Conservation (phyloP, 2,888 invertebrate genomes). For the Diarsia brunnea region DNA sequence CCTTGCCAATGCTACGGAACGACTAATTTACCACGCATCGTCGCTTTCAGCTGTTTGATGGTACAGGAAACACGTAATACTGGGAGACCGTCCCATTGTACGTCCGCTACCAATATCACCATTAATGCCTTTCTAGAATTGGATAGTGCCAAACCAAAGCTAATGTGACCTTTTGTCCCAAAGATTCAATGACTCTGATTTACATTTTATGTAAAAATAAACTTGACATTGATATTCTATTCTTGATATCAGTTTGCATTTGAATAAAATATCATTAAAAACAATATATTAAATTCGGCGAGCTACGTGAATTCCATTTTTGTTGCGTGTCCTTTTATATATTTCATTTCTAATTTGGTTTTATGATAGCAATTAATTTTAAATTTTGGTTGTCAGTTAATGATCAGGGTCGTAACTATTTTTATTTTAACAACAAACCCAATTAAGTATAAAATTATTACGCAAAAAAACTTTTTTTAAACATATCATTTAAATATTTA, state of each 20-base stretch:
- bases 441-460: slow-evolving; percentile 20
- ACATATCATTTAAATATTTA: slow-evolving; percentile 41
- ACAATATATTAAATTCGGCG: slow-evolving; percentile 1
- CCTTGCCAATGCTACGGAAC: slow-evolving; percentile 80
- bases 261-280: slow-evolving; percentile 20
- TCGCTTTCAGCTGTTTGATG: slow-evolving; percentile 76
- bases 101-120: slow-evolving; percentile 27
- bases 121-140: slow-evolving; percentile 30
- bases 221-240: slow-evolving; percentile 47
- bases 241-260: slow-evolving; percentile 32
- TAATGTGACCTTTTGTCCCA: slow-evolving; percentile 42
- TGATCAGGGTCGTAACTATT: slow-evolving; percentile 6
- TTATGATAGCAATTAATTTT: slow-evolving; percentile 29
- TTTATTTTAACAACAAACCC: slow-evolving; percentile 6
- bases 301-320: slow-evolving; percentile 11
- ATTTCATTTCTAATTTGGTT: slow-evolving; percentile 30
- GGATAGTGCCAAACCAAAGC: neutral
- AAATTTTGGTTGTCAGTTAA: slow-evolving; percentile 11
- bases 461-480: slow-evolving; percentile 13
- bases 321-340: slow-evolving; percentile 10
- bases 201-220: slow-evolving; percentile 36
- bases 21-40: slow-evolving; percentile 80
- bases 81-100: slow-evolving; percentile 56
- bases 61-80: slow-evolving; percentile 74
- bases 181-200: slow-evolving; percentile 37